These are phyloP conservation scores for Notolabrus celidotus DNA, from an alignment of 2,797 vertebrate genomes.

Conservation along the genomic window DNA sequence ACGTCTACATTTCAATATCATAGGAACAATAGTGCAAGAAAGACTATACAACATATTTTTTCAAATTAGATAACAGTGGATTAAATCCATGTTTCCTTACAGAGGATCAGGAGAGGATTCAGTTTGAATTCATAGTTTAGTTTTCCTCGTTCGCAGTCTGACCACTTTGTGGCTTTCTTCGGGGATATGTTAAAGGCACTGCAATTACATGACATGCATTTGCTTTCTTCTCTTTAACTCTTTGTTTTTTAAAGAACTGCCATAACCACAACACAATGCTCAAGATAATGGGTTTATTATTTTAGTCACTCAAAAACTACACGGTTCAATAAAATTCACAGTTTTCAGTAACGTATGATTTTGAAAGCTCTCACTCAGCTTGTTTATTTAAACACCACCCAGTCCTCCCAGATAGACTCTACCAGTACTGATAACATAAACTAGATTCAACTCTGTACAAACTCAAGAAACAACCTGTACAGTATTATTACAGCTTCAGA, in stretches of 20 bases:
- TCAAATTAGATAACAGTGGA: too few relatives aligned
- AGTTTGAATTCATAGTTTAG: slow-evolving; percentile 33
- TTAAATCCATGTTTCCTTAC: not conserved
- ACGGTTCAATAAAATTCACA: slow-evolving; percentile 25
- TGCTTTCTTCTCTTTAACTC: slow-evolving; percentile 46
- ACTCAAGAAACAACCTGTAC: not conserved
- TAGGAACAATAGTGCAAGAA: too few relatives aligned
- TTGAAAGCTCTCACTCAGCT: slow-evolving; percentile 52
- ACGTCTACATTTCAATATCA: too few relatives aligned
- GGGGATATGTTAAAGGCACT: slow-evolving; percentile 44
- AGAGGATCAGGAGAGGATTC: not conserved
- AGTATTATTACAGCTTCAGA: not conserved
- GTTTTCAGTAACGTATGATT: slow-evolving; percentile 33
- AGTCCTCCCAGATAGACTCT: slow-evolving; percentile 12
- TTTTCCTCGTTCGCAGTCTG: slow-evolving; percentile 21
- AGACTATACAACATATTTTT: too few relatives aligned
- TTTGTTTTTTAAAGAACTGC: slow-evolving; percentile 55
- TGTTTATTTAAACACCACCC: slow-evolving; percentile 42
- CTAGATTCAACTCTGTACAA: too few relatives aligned
- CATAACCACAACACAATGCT: slow-evolving; percentile 38
- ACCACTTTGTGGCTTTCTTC: slow-evolving; percentile 44
- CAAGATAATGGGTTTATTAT: slow-evolving; percentile 67
- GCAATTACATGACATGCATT: slow-evolving; percentile 73
- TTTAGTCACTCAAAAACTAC: slow-evolving; percentile 57
- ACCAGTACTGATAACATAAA: not conserved